These are phyloP conservation scores for Sphaerodactylus townsendi DNA, from an alignment of 2,113 vertebrate genomes.

Conservation along the genomic window DNA sequence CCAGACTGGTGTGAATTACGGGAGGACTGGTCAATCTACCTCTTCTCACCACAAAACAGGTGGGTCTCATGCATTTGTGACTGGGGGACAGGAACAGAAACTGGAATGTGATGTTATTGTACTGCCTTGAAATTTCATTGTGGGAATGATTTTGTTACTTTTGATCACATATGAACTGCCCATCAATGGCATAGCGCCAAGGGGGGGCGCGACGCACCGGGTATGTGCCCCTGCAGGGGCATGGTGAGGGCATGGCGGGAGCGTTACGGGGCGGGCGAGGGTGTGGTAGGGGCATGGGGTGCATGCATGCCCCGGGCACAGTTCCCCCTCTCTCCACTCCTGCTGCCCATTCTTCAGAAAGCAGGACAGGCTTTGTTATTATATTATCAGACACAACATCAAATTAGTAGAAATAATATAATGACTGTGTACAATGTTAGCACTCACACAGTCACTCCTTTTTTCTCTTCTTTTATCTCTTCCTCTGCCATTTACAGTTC, in stretches of 20 bases:
- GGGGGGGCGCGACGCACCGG: too few relatives aligned
- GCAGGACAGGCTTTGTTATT: conserved; percentile 23
- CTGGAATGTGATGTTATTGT: neutral
- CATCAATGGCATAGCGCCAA: too few relatives aligned
- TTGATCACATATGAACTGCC: neutral
- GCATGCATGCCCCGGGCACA: too few relatives aligned
- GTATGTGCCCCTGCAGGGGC: too few relatives aligned
- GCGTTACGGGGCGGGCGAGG: too few relatives aligned
- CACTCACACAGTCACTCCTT: too few relatives aligned
- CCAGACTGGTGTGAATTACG: conserved; percentile 94
- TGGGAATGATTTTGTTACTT: neutral
- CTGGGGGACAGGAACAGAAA: neutral
- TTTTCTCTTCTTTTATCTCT: neutral
- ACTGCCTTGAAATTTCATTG: neutral
- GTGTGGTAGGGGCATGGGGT: too few relatives aligned
- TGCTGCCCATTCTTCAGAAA: neutral
- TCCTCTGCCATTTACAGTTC: too few relatives aligned
- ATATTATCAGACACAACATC: conserved; percentile 1
- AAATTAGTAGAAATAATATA: conserved; percentile 23
- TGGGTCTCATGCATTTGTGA: conserved; percentile 59
- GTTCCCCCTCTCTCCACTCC: too few relatives aligned
- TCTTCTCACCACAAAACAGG: conserved; percentile 96
- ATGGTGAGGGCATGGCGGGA: too few relatives aligned
- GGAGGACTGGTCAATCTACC: conserved; percentile 92
- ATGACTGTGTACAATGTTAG: conserved; percentile 18